These are phyloP conservation scores for Barypeithes pellucidus DNA, from an alignment of 2,888 invertebrate species.

Conservation along the genomic window DNA sequence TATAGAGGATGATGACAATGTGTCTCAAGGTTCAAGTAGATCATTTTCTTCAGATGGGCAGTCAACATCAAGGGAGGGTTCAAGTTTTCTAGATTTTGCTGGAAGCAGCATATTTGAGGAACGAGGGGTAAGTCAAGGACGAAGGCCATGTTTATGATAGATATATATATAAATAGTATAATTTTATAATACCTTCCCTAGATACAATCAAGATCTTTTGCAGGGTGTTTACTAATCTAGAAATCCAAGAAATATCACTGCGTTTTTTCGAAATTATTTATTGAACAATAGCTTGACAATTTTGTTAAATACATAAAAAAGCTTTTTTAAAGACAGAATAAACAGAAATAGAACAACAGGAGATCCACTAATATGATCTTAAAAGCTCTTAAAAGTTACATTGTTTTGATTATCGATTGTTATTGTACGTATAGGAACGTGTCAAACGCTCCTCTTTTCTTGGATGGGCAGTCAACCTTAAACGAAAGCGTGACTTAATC, in stretches of 20 bases:
- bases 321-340: too few relatives aligned
- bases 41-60: conserved; percentile 46
- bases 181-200: too few relatives aligned
- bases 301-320: too few relatives aligned
- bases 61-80: conserved; percentile 48
- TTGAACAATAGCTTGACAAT: too few relatives aligned
- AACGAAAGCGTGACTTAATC: conserved; percentile 19
- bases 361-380: too few relatives aligned
- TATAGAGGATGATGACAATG: conserved; percentile 65
- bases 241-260: too few relatives aligned
- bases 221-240: too few relatives aligned
- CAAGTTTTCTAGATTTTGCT: conserved; percentile 49
- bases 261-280: too few relatives aligned
- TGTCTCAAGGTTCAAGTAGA: conserved; percentile 42
- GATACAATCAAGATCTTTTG: too few relatives aligned
- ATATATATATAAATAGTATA: too few relatives aligned
- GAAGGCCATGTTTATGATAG: too few relatives aligned
- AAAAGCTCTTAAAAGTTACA: conserved; percentile 5
- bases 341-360: too few relatives aligned
- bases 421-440: conserved; percentile 13
- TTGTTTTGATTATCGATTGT: neutral
- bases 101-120: conserved; percentile 33
- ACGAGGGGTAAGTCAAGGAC: conserved; percentile 17
- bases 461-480: conserved; percentile 13
- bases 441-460: conserved; percentile 20